These are phyloP conservation scores for Hydrozoanthus tunicans DNA, from an alignment of 64 coral and sea anemone genomes.

Conservation along the genomic window DNA sequence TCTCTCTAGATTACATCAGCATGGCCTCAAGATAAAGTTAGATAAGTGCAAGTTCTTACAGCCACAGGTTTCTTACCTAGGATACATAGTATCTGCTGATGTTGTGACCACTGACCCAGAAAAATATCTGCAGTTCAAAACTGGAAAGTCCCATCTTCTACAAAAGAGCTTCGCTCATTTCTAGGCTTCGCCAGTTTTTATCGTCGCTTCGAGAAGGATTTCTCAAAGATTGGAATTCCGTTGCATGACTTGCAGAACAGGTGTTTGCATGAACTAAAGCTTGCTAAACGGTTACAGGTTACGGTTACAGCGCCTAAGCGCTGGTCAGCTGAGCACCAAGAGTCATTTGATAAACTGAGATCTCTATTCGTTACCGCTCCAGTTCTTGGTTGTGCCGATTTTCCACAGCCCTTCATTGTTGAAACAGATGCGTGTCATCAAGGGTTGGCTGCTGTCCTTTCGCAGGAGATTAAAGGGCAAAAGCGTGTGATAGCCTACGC, in stretches of 20 bases:
- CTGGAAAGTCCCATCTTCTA: slow-evolving; percentile 18
- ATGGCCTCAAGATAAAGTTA: slow-evolving; percentile 46
- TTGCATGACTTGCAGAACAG: slow-evolving; percentile 7
- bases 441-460: slow-evolving; percentile 10
- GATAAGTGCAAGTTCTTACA: slow-evolving; percentile 36
- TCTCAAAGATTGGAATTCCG: slow-evolving; percentile 26
- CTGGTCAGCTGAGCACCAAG: neutral
- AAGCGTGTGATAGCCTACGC: slow-evolving; percentile 15
- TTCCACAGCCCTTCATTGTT: slow-evolving; percentile 9
- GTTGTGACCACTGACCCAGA: slow-evolving; percentile 34
- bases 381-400: slow-evolving; percentile 22
- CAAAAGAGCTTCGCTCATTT: slow-evolving; percentile 34
- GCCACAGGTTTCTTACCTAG: slow-evolving; percentile 29
- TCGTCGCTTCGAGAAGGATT: slow-evolving; percentile 45
- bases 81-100: slow-evolving; percentile 29
- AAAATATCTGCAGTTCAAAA: slow-evolving; percentile 12
- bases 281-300: neutral
- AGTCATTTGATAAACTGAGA: slow-evolving; percentile 16
- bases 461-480: slow-evolving; percentile 5
- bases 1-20: slow-evolving; percentile 26
- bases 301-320: neutral
- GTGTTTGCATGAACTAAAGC: slow-evolving; percentile 9
- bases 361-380: neutral
- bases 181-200: slow-evolving; percentile 37
- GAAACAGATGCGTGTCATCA: slow-evolving; percentile 9